A percentile compares a stretch with the other conserved stretches of the same genome.
phyloP scores from a whole-genome alignment of 1,140 invertebrate species.

The Cydia strobilella region DNA sequence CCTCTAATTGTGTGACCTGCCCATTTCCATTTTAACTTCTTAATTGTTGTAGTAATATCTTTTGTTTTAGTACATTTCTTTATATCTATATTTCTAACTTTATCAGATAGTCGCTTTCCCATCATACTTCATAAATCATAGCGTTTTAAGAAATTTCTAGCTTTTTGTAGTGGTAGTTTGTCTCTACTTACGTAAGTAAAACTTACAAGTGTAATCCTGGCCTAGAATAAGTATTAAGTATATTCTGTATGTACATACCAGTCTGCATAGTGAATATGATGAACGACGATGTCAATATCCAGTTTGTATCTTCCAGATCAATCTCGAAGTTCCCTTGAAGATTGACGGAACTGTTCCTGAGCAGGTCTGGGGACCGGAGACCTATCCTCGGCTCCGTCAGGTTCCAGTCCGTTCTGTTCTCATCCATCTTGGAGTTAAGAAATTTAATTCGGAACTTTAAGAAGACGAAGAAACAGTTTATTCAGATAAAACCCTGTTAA shows the following conservation, averaged over 20 bases:
- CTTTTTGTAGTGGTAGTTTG: too few relatives aligned
- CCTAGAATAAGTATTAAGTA: too few relatives aligned
- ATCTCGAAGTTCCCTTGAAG: constrained; percentile 80
- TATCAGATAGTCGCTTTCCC: too few relatives aligned
- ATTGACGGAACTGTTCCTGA: constrained; percentile 63
- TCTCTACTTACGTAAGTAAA: too few relatives aligned
- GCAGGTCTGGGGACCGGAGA: constrained; percentile 63
- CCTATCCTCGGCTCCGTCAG: constrained; percentile 46
- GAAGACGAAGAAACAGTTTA: background rate
- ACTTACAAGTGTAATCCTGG: too few relatives aligned
- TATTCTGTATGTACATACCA: constrained; percentile 79
- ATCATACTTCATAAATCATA: too few relatives aligned
- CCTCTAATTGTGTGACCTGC: too few relatives aligned
- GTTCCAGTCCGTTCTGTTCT: constrained; percentile 48
- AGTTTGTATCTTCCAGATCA: constrained; percentile 91
- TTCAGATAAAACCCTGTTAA: background rate
- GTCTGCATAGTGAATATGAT: constrained; percentile 99
- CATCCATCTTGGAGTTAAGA: constrained; percentile 55
- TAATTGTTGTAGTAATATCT: too few relatives aligned
- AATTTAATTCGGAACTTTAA: background rate
- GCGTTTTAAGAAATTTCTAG: too few relatives aligned
- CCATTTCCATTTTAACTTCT: too few relatives aligned
- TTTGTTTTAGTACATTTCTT: too few relatives aligned
- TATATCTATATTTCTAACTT: too few relatives aligned
- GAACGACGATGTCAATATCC: constrained; percentile 96